Conservation (phyloP, 1,140 invertebrate genomes). For the Drosophila lacteicornis region DNA sequence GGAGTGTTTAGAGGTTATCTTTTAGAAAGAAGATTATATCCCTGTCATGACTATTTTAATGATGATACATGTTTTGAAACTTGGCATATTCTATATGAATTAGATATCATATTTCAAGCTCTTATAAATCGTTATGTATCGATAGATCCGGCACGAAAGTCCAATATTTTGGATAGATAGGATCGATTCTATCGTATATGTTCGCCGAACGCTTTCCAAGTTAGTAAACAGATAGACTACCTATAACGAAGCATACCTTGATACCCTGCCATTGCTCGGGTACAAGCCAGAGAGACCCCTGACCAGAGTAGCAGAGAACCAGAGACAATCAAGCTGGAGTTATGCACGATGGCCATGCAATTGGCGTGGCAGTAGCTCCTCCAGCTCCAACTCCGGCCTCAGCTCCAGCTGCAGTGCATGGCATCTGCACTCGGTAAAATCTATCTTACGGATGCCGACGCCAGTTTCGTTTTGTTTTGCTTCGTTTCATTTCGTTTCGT, state of each 20-base stretch:
- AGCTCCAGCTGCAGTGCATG: slow-evolving; percentile 10
- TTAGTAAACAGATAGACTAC: background rate
- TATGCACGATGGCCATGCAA: slow-evolving; percentile 80
- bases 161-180: background rate
- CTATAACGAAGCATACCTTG: background rate
- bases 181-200: background rate
- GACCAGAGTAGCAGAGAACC: slow-evolving; percentile 8
- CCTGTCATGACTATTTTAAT: too few relatives aligned
- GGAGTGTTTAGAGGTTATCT: too few relatives aligned
- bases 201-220: too few relatives aligned
- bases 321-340: slow-evolving; percentile 73
- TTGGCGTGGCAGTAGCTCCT: slow-evolving; percentile 52
- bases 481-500: slow-evolving; percentile 19
- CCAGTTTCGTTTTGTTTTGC: slow-evolving; percentile 44
- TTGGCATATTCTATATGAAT: too few relatives aligned
- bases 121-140: background rate
- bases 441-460: slow-evolving; percentile 77
- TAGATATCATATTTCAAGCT: background rate
- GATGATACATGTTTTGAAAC: too few relatives aligned
- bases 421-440: slow-evolving; percentile 54
- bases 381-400: background rate
- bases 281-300: slow-evolving; percentile 9
- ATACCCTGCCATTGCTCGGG: background rate
- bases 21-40: too few relatives aligned
- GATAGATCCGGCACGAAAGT: too few relatives aligned